phyloP scores from a whole-genome alignment of 2,797 vertebrate species.

The Eutrigla gurnardus region DNA sequence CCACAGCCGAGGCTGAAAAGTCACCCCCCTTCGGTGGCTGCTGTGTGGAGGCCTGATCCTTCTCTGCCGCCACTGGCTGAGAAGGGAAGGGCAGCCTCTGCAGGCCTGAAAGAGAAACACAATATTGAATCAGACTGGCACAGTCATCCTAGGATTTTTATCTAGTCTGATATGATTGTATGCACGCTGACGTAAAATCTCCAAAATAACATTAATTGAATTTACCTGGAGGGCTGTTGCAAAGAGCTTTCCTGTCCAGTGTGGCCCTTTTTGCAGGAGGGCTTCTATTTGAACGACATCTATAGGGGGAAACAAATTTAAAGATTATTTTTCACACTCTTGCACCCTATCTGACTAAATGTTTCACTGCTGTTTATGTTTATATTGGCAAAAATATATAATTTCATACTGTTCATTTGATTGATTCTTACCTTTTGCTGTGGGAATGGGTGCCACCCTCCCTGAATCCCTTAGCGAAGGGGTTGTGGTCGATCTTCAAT shows the following conservation, averaged over 20 bases:
- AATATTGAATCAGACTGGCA: conserved; percentile 6
- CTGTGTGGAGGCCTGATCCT: conserved; percentile 37
- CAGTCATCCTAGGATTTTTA: neutral
- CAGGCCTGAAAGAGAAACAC: conserved; percentile 72
- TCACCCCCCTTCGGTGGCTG: conserved; percentile 57
- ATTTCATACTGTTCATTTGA: accelerated
- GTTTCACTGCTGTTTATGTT: neutral
- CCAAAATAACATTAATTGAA: neutral
- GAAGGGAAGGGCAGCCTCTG: conserved; percentile 74
- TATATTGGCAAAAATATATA: accelerated
- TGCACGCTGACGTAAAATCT: neutral
- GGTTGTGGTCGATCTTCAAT: conserved; percentile 92
- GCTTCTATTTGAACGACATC: conserved; percentile 61
- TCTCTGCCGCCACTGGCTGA: conserved; percentile 40
- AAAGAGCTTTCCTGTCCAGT: conserved; percentile 24
- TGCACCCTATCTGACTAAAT: neutral
- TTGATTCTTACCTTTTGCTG: conserved; percentile 62
- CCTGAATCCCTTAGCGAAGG: conserved; percentile 90
- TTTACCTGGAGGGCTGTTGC: conserved; percentile 52
- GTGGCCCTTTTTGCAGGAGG: conserved; percentile 51
- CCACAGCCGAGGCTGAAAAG: conserved; percentile 68
- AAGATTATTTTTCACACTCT: neutral
- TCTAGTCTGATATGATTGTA: neutral
- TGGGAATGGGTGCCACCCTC: conserved; percentile 84
- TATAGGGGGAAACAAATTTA: conserved; percentile 10